These are phyloP conservation scores for Oreotrochilus melanogaster DNA, from an alignment of 2,113 vertebrate species.

Conservation along the genomic window DNA sequence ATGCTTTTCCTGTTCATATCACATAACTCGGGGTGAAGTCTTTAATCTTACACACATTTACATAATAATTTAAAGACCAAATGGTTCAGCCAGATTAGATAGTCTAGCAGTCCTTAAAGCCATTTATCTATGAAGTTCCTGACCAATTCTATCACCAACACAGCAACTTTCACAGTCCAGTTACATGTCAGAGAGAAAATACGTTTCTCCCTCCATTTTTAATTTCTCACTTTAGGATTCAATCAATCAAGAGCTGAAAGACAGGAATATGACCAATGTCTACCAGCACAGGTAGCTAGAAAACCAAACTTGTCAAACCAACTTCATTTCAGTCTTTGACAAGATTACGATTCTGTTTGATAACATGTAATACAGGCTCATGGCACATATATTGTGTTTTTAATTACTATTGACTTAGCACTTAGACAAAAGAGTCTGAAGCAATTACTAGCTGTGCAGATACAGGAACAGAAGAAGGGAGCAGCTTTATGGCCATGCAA, in stretches of 20 bases:
- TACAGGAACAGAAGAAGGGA: neutral
- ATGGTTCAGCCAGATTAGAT: conserved; percentile 18
- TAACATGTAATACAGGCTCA: neutral
- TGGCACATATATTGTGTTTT: neutral
- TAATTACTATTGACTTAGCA: neutral
- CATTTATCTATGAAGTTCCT: neutral
- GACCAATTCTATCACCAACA: neutral
- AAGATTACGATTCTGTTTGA: neutral
- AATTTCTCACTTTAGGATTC: neutral
- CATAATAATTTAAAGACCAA: conserved; percentile 42
- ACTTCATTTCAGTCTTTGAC: neutral
- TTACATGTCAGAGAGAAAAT: neutral
- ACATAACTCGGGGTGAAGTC: neutral
- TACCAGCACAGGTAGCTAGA: neutral
- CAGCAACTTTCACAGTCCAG: neutral
- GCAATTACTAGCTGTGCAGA: neutral
- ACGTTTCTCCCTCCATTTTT: neutral
- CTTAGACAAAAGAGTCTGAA: neutral
- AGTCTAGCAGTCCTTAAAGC: conserved; percentile 13
- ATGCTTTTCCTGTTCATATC: neutral
- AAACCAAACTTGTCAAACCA: neutral
- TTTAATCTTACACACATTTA: conserved; percentile 50
- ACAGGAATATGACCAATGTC: neutral
- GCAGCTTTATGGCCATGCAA: neutral
- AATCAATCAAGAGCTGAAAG: neutral